Evolutionary conservation across 2,888 invertebrate genomes (phyloP).

Genomic region (Cheilosia grossa): DNA sequence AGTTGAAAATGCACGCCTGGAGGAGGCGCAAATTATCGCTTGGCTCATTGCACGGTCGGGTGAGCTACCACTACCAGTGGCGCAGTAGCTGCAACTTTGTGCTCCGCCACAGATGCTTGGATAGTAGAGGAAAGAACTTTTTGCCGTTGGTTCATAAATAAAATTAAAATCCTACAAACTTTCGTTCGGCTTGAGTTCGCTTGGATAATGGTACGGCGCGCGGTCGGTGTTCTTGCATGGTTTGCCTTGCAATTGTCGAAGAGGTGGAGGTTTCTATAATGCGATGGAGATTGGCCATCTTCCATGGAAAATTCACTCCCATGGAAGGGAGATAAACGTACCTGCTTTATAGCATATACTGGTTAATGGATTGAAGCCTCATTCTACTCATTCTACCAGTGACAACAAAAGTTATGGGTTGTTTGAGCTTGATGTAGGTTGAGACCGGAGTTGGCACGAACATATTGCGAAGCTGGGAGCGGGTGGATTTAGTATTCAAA

Average conservation of each 20-base stretch:
- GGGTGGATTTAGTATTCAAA: slow-evolving; percentile 58
- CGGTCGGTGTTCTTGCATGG: slow-evolving; percentile 29
- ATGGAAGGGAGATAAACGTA: slow-evolving; percentile 3
- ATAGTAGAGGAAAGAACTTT: slow-evolving; percentile 28
- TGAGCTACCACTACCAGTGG: slow-evolving; percentile 22
- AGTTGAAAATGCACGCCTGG: slow-evolving; percentile 12
- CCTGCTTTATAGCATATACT: slow-evolving; percentile 9
- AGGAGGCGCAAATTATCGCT: slow-evolving; percentile 50
- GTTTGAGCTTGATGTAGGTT: slow-evolving; percentile 1
- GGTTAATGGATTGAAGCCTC: slow-evolving; percentile 52
- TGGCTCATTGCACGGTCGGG: slow-evolving; percentile 49
- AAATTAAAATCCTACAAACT: slow-evolving; percentile 73
- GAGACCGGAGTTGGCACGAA: slow-evolving; percentile 15
- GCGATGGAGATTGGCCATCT: slow-evolving; percentile 24
- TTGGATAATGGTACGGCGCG: slow-evolving; percentile 53
- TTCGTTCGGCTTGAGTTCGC: slow-evolving; percentile 68
- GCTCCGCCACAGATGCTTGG: slow-evolving; percentile 49
- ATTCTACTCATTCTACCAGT: slow-evolving; percentile 16
- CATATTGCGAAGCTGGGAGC: slow-evolving; percentile 31
- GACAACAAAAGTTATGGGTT: slow-evolving; percentile 46
- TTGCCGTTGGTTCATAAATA: slow-evolving; percentile 68
- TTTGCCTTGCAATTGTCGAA: slow-evolving; percentile 36
- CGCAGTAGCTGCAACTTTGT: slow-evolving; percentile 28
- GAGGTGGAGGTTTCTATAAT: slow-evolving; percentile 17
- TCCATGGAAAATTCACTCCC: slow-evolving; percentile 9